These are phyloP conservation scores for Tetranychus truncatus DNA, from an alignment of 2,888 invertebrate species.

Conservation along the genomic window DNA sequence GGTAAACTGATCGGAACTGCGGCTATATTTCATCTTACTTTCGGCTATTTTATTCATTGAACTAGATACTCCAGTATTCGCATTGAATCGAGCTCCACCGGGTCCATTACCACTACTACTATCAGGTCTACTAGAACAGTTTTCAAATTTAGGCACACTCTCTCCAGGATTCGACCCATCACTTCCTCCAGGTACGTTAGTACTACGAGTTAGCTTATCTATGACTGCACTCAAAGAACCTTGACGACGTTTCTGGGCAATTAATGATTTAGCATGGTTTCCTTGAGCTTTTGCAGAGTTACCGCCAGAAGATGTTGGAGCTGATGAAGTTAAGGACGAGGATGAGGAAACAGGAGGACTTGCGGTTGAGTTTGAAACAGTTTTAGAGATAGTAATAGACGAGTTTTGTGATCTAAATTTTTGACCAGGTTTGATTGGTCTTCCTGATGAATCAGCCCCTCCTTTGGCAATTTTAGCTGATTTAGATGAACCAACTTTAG, in stretches of 20 bases:
- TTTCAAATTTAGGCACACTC: slow-evolving; percentile 9
- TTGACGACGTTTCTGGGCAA: slow-evolving; percentile 19
- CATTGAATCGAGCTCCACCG: background rate
- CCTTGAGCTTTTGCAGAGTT: slow-evolving; percentile 15
- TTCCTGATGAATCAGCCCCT: background rate
- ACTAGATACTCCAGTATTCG: background rate
- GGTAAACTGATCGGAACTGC: slow-evolving; percentile 20
- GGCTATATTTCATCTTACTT: slow-evolving; percentile 15
- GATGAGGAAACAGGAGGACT: slow-evolving; percentile 14
- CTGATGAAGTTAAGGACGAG: background rate
- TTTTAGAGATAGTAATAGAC: background rate
- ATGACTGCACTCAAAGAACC: slow-evolving; percentile 53
- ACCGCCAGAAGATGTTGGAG: background rate
- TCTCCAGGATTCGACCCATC: background rate
- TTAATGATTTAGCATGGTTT: slow-evolving; percentile 21
- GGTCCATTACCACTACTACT: slow-evolving; percentile 26
- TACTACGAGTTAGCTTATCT: slow-evolving; percentile 41
- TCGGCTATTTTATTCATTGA: slow-evolving; percentile 5
- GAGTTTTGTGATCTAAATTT: background rate
- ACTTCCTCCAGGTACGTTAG: background rate
- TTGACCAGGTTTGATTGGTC: background rate
- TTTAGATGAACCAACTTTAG: slow-evolving; percentile 8
- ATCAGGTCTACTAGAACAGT: slow-evolving; percentile 26
- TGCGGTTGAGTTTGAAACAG: background rate
- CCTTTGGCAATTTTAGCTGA: background rate